Evolutionary conservation across 2,113 vertebrate genomes (phyloP).

Genomic region (Rhabdomys dilectus): DNA sequence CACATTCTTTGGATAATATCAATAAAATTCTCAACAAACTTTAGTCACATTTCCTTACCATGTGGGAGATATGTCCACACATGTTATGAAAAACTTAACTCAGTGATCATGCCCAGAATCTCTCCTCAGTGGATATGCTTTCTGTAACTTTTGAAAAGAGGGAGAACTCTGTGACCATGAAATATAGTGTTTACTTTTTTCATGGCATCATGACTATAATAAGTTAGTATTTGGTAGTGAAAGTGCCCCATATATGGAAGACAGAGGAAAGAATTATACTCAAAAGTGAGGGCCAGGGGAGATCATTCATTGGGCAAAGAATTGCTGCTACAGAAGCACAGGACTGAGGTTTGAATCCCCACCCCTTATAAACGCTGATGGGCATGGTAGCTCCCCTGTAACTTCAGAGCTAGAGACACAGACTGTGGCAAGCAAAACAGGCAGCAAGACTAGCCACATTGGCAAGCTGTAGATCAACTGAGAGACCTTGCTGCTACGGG

Average conservation of each 20-base stretch:
- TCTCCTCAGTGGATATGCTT: background rate
- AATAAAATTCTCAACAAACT: slow-evolving; percentile 4
- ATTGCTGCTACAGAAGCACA: background rate
- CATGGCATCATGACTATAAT: background rate
- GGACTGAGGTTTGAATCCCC: too few relatives aligned
- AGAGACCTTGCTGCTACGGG: background rate
- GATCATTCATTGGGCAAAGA: background rate
- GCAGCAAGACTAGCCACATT: background rate
- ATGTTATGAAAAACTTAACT: background rate
- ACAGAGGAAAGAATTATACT: background rate
- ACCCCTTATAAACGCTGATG: background rate
- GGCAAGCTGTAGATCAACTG: background rate
- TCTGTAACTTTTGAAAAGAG: background rate
- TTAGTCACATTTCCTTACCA: background rate
- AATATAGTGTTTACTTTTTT: background rate
- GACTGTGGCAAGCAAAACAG: background rate
- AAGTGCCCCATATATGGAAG: background rate
- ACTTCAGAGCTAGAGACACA: background rate
- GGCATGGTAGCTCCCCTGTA: too few relatives aligned
- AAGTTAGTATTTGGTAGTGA: background rate
- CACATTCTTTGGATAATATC: slow-evolving; percentile 38
- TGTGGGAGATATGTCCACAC: background rate
- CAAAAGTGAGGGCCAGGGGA: background rate
- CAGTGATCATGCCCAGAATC: background rate
- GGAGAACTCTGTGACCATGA: background rate